A percentile compares a stretch with the other conserved stretches of the same genome.
Evolutionary conservation across 2,888 invertebrate genomes (phyloP).

Genomic region (Phania funesta): DNA sequence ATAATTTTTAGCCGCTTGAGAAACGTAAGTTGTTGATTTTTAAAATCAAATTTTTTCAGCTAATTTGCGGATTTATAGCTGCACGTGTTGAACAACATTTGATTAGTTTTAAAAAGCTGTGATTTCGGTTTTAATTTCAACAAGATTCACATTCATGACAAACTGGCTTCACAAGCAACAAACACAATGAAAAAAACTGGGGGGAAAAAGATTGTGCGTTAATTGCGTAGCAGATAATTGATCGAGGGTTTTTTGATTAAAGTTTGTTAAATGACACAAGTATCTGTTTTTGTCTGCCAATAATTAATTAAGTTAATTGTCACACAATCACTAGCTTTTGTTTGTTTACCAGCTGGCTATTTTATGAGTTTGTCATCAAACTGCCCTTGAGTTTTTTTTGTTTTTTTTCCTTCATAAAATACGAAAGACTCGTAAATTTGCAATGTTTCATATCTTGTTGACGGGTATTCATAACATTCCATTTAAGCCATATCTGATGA

Average conservation of each 20-base stretch:
- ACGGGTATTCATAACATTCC: not conserved
- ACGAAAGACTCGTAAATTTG: conserved; percentile 47
- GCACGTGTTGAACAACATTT: conserved; percentile 58
- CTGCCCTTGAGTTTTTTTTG: conserved; percentile 48
- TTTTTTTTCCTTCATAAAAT: conserved; percentile 10
- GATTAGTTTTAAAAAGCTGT: not conserved
- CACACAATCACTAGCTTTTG: conserved; percentile 18
- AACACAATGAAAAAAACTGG: not conserved
- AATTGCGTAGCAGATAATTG: conserved; percentile 53
- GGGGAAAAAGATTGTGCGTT: conserved; percentile 45
- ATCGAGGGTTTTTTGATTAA: conserved; percentile 37
- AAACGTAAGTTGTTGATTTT: not conserved
- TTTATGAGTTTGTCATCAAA: conserved; percentile 52
- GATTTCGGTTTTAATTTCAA: not conserved
- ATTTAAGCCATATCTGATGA: conserved; percentile 44
- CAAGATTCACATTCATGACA: not conserved
- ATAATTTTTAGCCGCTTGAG: no score
- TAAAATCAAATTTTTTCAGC: not conserved
- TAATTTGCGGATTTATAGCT: conserved; percentile 6
- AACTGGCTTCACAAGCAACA: conserved; percentile 18
- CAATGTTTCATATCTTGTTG: conserved; percentile 3
- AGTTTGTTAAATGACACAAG: not conserved
- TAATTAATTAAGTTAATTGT: conserved; percentile 40
- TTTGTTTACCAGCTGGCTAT: conserved; percentile 37
- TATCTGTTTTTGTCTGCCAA: conserved; percentile 20